phyloP scores from a whole-genome alignment of 2,888 invertebrate genomes.

The Drosophila kambysellisi region DNA sequence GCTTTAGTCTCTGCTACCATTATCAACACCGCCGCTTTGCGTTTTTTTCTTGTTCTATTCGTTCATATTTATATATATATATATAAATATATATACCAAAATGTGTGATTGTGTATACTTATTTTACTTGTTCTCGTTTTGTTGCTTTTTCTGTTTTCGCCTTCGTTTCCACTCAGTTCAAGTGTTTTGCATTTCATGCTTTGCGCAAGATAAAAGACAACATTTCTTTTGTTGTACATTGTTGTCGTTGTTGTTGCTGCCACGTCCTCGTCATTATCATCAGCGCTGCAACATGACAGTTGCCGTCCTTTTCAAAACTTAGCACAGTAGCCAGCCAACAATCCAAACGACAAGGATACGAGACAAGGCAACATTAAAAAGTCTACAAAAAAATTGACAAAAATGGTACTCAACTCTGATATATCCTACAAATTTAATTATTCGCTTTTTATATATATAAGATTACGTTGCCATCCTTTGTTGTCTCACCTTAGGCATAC shows the following conservation, averaged over 20 bases:
- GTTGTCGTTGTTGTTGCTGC: constrained; percentile 35
- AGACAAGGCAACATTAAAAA: constrained; percentile 42
- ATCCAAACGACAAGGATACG: constrained; percentile 34
- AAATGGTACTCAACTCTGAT: neutral
- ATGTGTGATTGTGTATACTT: constrained; percentile 18
- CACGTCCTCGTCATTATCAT: constrained; percentile 72
- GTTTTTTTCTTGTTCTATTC: constrained; percentile 32
- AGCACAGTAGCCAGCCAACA: constrained; percentile 60
- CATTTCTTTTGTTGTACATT: constrained; percentile 21
- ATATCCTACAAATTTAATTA: neutral
- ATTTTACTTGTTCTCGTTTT: constrained; percentile 47
- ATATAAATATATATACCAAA: neutral
- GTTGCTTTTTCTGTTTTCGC: constrained; percentile 67
- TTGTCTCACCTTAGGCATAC: neutral
- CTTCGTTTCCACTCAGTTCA: constrained; percentile 76
- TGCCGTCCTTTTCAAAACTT: constrained; percentile 74
- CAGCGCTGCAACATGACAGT: constrained; percentile 64
- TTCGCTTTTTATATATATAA: neutral
- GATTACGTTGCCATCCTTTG: neutral
- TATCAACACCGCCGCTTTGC: constrained; percentile 67
- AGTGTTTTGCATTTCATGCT: constrained; percentile 77
- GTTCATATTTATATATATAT: neutral
- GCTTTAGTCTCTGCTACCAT: constrained; percentile 72
- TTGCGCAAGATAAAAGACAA: constrained; percentile 57
- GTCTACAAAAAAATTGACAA: constrained; percentile 6